Conservation (phyloP, 2,888 invertebrate species). For the Podotricha telesiphe region DNA sequence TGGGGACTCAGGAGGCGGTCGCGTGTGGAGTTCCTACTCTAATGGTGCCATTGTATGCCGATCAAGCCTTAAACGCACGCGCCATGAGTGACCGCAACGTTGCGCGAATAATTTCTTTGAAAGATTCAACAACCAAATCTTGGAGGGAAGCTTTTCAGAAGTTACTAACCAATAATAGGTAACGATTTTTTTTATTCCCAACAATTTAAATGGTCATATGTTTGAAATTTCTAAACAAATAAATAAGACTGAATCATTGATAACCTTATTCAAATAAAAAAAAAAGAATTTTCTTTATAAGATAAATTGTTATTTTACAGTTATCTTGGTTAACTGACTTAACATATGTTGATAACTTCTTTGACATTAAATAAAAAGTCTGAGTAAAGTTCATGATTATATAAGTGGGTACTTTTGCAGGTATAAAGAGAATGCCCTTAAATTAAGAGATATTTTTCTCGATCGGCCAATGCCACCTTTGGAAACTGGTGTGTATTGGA, state of each 20-base stretch:
- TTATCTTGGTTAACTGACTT: slow-evolving; percentile 25
- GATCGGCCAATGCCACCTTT: slow-evolving; percentile 84
- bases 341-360: slow-evolving; percentile 42
- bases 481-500: slow-evolving; percentile 86
- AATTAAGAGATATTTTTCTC: slow-evolving; percentile 77
- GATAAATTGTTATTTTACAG: slow-evolving; percentile 14
- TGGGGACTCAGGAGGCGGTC: slow-evolving; percentile 84
- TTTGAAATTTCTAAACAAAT: background rate
- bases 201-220: background rate
- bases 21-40: slow-evolving; percentile 82
- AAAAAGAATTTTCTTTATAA: slow-evolving; percentile 9
- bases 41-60: slow-evolving; percentile 81
- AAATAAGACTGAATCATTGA: slow-evolving; percentile 21
- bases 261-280: slow-evolving; percentile 20
- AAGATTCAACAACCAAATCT: slow-evolving; percentile 58
- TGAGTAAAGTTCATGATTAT: slow-evolving; percentile 1
- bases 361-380: slow-evolving; percentile 34
- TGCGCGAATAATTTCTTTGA: slow-evolving; percentile 66
- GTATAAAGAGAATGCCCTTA: slow-evolving; percentile 77
- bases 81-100: slow-evolving; percentile 79
- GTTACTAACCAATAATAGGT: slow-evolving; percentile 74
- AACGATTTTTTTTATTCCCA: slow-evolving; percentile 47
- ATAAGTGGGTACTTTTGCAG: slow-evolving; percentile 59
- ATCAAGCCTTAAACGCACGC: slow-evolving; percentile 79
- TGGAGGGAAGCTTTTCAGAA: slow-evolving; percentile 69